Evolutionary conservation across 2,797 vertebrate species (phyloP).

Genomic region (Leptodactylus fallax): DNA sequence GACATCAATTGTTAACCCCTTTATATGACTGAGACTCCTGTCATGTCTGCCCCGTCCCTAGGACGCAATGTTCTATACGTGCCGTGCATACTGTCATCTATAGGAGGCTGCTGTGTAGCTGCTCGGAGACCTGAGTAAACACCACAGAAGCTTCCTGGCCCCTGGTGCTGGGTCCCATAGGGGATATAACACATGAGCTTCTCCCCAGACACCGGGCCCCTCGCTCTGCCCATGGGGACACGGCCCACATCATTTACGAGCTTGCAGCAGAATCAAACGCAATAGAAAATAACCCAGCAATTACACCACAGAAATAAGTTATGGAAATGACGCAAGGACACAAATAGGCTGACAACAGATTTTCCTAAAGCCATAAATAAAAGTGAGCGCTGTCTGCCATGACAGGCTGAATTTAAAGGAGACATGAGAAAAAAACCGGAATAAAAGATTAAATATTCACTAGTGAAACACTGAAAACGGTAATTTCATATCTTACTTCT

Average conservation of each 20-base stretch:
- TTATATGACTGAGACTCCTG: no score
- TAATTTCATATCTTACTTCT: not conserved
- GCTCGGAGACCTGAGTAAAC: not conserved
- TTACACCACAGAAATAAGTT: not conserved
- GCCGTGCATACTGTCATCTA: no score
- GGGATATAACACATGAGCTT: not conserved
- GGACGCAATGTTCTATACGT: no score
- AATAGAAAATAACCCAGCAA: not conserved
- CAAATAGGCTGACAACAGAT: not conserved
- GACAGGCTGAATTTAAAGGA: not conserved
- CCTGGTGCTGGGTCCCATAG: not conserved
- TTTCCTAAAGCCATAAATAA: not conserved
- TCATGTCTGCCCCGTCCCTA: no score
- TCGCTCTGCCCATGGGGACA: not conserved
- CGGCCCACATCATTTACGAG: not conserved
- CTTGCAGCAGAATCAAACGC: not conserved
- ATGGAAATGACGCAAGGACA: not conserved
- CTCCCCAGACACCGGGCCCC: not conserved
- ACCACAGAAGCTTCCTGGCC: not conserved
- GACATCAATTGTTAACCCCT: no score
- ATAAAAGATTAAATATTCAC: no score
- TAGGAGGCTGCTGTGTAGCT: no score
- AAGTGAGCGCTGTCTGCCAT: not conserved
- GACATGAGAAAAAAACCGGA: no score
- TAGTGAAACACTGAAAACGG: not conserved